Evolutionary conservation across 2,888 invertebrate species (phyloP).

Genomic region (Sesamia inferens): DNA sequence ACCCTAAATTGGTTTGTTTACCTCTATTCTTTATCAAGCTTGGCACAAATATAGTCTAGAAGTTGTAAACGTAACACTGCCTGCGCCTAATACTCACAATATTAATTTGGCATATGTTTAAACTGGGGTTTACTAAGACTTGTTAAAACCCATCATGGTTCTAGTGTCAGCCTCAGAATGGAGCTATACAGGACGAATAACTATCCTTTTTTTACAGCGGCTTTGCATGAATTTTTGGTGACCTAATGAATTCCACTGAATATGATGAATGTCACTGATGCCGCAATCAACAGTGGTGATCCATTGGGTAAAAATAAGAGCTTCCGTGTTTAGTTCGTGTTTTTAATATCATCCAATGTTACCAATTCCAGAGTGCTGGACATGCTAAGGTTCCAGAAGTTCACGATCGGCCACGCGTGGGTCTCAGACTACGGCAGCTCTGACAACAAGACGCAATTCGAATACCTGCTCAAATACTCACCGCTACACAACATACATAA

Average conservation of each 20-base stretch:
- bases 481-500: conserved; percentile 97
- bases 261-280: neutral
- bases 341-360: neutral
- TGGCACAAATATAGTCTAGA: no score
- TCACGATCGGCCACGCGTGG: conserved; percentile 99
- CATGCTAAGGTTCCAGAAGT: conserved; percentile 99
- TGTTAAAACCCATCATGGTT: no score
- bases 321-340: neutral
- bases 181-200: no score
- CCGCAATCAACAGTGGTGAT: neutral
- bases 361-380: conserved; percentile 94
- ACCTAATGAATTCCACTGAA: neutral
- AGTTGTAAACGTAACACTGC: no score
- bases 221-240: neutral
- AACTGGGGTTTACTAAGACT: no score
- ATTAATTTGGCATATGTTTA: no score
- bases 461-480: conserved; percentile 96
- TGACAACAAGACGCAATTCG: conserved; percentile 96
- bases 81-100: no score
- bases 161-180: no score
- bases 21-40: no score
- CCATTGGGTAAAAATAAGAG: no score
- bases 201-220: no score
- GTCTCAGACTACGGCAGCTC: conserved; percentile 98
- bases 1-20: no score